A percentile compares a stretch with the other conserved stretches of the same genome.
phyloP scores from a whole-genome alignment of 2,797 vertebrate species.

The Halcyon badia region DNA sequence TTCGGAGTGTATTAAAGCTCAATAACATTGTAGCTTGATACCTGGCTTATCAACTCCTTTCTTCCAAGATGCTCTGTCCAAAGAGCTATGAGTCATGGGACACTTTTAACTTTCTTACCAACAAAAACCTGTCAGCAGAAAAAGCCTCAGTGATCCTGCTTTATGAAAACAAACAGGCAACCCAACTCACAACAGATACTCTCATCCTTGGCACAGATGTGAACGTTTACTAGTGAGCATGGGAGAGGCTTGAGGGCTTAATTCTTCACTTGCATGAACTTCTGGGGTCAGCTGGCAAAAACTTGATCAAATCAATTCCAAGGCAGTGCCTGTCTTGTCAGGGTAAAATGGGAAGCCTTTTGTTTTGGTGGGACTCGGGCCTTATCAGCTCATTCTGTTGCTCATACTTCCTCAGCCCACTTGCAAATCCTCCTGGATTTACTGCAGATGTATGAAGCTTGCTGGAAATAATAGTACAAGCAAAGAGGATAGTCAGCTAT shows the following conservation, averaged over 20 bases:
- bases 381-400: constrained; percentile 81
- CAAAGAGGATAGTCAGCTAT: constrained; percentile 80
- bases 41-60: constrained; percentile 13
- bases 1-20: not conserved
- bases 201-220: not conserved
- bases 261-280: constrained; percentile 60
- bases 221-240: not conserved
- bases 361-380: constrained; percentile 66
- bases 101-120: constrained; percentile 17
- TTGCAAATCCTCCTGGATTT: constrained; percentile 85
- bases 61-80: not conserved
- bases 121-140: not conserved
- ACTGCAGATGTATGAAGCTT: constrained; percentile 85
- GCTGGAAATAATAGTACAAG: constrained; percentile 85
- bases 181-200: not conserved
- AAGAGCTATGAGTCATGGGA: not conserved
- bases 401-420: constrained; percentile 69
- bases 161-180: not conserved
- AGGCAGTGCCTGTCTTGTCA: constrained; percentile 57
- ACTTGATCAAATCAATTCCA: constrained; percentile 74
- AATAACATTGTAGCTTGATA: not conserved
- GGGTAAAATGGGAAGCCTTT: constrained; percentile 69
- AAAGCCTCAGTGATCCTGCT: not conserved
- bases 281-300: constrained; percentile 76
- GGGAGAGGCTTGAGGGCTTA: not conserved